A percentile compares a stretch with the other conserved stretches of the same genome.
Conservation (phyloP, 2,888 invertebrate genomes). For the Saturnia pavonia region DNA sequence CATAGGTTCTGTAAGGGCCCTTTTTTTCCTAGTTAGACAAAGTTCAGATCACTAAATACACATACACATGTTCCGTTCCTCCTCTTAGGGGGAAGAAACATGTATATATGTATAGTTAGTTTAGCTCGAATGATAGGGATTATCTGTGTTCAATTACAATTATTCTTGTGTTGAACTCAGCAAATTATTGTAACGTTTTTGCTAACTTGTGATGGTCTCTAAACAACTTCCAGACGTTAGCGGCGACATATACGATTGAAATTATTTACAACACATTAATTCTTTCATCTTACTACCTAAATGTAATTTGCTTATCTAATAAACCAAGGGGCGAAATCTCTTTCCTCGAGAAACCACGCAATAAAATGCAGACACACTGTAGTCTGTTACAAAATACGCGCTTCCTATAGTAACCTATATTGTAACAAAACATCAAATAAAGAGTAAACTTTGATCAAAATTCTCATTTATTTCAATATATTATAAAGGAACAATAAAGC, state of each 20-base stretch:
- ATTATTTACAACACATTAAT: constrained; percentile 5
- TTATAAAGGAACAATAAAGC: neutral
- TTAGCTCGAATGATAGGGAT: no score
- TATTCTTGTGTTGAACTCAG: no score
- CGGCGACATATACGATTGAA: neutral
- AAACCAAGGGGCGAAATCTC: neutral
- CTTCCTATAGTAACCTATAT: neutral
- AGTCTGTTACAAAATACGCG: neutral
- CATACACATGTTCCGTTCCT: no score
- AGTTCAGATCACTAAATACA: no score
- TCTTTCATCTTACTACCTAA: constrained; percentile 1
- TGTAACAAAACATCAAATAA: constrained; percentile 6
- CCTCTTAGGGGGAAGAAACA: no score
- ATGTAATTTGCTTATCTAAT: constrained; percentile 5
- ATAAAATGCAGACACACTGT: constrained; percentile 9
- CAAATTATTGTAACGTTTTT: no score
- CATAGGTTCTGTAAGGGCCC: no score
- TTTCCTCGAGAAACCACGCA: neutral
- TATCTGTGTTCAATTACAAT: no score
- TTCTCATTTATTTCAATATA: neutral
- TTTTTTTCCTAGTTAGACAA: no score
- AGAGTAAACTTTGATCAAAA: neutral
- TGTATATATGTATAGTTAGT: no score
- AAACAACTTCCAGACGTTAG: neutral
- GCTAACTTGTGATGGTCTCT: no score